Percentiles rank a stretch among this genome's conserved stretches.
Evolutionary conservation across 2,888 invertebrate species (phyloP).

Genomic region (Onthophagus sagittarius): DNA sequence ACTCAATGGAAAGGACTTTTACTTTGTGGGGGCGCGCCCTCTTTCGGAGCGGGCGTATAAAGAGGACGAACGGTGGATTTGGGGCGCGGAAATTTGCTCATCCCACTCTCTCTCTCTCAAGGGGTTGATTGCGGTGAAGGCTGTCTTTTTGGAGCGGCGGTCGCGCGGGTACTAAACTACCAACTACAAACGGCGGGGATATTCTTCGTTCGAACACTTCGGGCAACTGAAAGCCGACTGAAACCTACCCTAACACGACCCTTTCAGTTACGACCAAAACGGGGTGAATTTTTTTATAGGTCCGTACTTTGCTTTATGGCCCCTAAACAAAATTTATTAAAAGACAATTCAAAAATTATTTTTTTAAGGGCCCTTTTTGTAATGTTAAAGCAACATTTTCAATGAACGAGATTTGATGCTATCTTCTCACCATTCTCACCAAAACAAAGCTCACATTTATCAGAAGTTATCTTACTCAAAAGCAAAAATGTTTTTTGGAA

Average conservation of each 20-base stretch:
- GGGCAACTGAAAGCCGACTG: constrained; percentile 19
- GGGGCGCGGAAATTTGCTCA: constrained; percentile 29
- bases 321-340: not conserved
- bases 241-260: constrained; percentile 15
- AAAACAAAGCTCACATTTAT: no score
- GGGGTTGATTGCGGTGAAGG: constrained; percentile 2
- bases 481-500: no score
- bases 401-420: no score
- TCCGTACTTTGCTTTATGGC: not conserved
- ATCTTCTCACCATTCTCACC: no score
- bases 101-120: constrained; percentile 14
- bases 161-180: not conserved
- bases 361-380: no score
- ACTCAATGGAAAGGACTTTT: constrained; percentile 7
- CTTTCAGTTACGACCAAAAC: not conserved
- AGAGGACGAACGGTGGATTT: constrained; percentile 28
- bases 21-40: constrained; percentile 7
- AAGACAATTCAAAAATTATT: no score
- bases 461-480: no score
- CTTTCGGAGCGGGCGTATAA: constrained; percentile 21
- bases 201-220: constrained; percentile 9
- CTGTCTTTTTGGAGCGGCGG: not conserved
- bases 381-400: no score
- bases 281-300: not conserved
- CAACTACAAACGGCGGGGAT: not conserved